phyloP scores from a whole-genome alignment of 1,140 invertebrate species.

The Colletes gigas region DNA sequence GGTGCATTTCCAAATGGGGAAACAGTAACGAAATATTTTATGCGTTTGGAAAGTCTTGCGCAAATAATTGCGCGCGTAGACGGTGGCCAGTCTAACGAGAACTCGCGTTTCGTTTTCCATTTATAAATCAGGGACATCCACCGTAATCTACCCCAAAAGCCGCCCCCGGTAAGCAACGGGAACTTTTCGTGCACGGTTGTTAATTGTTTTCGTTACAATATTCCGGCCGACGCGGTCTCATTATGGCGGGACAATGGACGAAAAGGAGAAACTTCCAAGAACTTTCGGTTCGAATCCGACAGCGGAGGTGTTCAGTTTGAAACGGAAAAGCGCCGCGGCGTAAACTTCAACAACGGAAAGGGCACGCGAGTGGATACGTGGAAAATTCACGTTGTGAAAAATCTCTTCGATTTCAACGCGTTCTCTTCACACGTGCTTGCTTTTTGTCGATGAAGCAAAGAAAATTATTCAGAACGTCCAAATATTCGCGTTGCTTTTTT shows the following conservation, averaged over 20 bases:
- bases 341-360: neutral
- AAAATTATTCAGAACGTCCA: too few relatives aligned
- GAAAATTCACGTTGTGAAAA: constrained; percentile 1
- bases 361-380: neutral
- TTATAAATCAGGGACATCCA: neutral
- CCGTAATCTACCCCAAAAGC: constrained; percentile 15
- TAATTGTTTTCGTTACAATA: constrained; percentile 17
- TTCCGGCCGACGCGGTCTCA: neutral
- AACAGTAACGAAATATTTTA: too few relatives aligned
- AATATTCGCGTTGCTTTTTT: too few relatives aligned
- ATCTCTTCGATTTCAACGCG: neutral
- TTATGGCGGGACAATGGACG: neutral
- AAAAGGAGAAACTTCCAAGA: neutral
- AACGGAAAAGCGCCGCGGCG: neutral
- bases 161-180: neutral
- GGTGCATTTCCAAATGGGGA: too few relatives aligned
- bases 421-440: neutral
- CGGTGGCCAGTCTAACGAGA: too few relatives aligned
- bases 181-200: constrained; percentile 17
- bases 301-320: neutral
- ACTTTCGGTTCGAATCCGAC: neutral
- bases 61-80: too few relatives aligned
- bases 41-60: too few relatives aligned
- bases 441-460: too few relatives aligned
- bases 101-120: too few relatives aligned